Evolutionary conservation across 2,888 invertebrate genomes (phyloP), one percentile per base, ranked within the genome.

Genomic region (Oscheius sp.): DNA sequence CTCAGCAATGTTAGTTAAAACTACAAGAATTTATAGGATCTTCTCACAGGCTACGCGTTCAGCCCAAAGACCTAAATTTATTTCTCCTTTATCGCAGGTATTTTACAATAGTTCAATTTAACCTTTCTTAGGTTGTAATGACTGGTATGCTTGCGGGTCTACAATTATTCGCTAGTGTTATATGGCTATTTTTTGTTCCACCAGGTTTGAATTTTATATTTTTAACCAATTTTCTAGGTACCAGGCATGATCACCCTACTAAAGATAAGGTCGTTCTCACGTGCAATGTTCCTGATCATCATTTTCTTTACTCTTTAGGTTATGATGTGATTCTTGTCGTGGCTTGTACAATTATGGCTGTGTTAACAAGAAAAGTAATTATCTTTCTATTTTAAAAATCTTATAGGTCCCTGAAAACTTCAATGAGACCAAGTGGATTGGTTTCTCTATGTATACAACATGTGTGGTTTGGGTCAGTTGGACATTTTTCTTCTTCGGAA

Each of bases 381-480:
- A 54, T 3, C 44, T 57, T 41, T 17, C 6, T 17, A 9, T 2
- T 36, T 17, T 8, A 44, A 61, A 49, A 33, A 14, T 26, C 12
- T 65, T 67, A 38, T 30, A 72, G 74, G 92, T 92, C 76, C 92
- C 92, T 6, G 92, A 92, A 86, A 92, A 85, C 63, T 85, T 85
- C 71, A 85, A 85, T 67, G 85, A 85, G 63, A 85, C 85, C 1
- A 79, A 85, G 85, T 92, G 91, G 86, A 92, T 92, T 81, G 92
- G 92, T 51, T 92, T 92, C 82, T 75, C 80, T 4, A 80, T 78
- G 78, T 80, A 80, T 67, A 91, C 91, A 0, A 92, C 92, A 0
- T 92, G 92, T 85, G 91, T 92, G 67, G 91, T 92, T 22, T 92
- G 92, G 92, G 88, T 92, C 47, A 91, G 91, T 44, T 92, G 92